Conservation (phyloP, 2,113 vertebrate genomes). For the Noctilio leporinus region DNA sequence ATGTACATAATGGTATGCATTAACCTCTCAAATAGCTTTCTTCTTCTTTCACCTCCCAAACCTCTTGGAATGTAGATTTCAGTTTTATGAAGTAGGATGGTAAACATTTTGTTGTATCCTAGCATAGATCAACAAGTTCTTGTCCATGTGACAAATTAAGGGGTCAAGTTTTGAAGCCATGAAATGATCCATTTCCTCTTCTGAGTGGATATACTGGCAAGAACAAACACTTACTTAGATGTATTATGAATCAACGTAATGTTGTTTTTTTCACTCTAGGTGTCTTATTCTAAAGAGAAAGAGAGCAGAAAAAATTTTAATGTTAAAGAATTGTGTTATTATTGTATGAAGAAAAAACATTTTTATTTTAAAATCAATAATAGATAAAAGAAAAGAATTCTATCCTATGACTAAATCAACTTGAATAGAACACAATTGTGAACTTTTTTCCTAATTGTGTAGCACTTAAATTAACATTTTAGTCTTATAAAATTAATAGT, state of each 20-base stretch:
- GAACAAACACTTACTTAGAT: neutral
- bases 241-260: neutral
- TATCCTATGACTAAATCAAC: neutral
- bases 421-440: neutral
- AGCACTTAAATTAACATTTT: neutral
- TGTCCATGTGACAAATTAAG: neutral
- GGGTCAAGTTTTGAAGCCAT: neutral
- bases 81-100: neutral
- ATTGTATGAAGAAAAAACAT: neutral
- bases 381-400: neutral
- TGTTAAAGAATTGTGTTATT: neutral
- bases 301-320: neutral
- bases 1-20: no score
- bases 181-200: neutral
- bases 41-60: neutral
- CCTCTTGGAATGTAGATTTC: neutral
- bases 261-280: neutral
- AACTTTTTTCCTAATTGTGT: neutral
- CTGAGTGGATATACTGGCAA: neutral
- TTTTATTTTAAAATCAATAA: neutral
- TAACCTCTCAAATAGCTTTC: fast-evolving
- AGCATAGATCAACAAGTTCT: neutral
- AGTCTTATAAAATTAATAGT: neutral
- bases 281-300: neutral
- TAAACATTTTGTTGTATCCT: neutral